Evolutionary conservation across 2,888 invertebrate species (phyloP).

Genomic region (Latrodectus elegans): DNA sequence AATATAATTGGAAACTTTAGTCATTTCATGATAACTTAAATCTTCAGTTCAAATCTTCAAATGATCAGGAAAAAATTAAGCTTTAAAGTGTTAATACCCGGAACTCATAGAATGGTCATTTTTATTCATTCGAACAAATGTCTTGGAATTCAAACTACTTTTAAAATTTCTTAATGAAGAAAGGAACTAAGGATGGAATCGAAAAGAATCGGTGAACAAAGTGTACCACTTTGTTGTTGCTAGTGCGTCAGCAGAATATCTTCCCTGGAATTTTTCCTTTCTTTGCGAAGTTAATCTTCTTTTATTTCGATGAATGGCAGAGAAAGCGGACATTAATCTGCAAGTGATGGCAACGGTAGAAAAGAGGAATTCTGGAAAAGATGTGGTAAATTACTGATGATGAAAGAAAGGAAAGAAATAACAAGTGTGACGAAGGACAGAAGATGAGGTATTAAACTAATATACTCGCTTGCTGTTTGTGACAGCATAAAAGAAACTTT

Average conservation of each 20-base stretch:
- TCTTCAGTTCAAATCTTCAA: no score
- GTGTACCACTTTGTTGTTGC: neutral
- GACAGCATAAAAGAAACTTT: neutral
- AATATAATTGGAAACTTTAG: no score
- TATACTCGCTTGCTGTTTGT: neutral
- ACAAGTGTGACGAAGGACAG: neutral
- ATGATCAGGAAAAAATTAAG: no score
- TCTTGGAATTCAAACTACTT: neutral
- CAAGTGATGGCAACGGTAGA: neutral
- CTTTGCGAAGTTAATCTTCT: neutral
- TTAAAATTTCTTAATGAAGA: neutral
- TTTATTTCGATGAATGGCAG: conserved; percentile 6
- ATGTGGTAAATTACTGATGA: conserved; percentile 18
- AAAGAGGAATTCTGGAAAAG: conserved; percentile 18
- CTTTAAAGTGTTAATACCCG: neutral
- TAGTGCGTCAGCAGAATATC: neutral
- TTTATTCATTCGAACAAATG: neutral
- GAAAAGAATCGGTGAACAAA: neutral
- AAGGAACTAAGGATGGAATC: neutral
- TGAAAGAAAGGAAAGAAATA: neutral
- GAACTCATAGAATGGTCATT: neutral
- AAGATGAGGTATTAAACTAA: conserved; percentile 1
- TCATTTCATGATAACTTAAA: no score
- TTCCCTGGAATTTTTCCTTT: neutral
- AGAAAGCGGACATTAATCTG: conserved; percentile 31